These are phyloP conservation scores for Pyralis farinalis DNA, from an alignment of 2,888 invertebrate genomes.

Conservation along the genomic window DNA sequence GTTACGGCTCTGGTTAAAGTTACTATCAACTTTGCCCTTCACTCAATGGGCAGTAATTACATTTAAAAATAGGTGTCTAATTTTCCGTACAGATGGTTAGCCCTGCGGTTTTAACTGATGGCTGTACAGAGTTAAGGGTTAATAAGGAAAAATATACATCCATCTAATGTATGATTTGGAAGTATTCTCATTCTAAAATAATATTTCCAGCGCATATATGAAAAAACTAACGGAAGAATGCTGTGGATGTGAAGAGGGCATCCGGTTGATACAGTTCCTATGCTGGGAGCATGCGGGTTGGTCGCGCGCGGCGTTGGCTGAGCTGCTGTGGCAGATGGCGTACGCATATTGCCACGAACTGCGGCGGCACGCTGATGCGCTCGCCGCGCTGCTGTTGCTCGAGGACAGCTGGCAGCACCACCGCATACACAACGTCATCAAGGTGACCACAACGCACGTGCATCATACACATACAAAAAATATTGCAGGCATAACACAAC, in stretches of 20 bases:
- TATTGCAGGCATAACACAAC: too few relatives aligned
- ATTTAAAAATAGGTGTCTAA: too few relatives aligned
- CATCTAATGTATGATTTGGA: too few relatives aligned
- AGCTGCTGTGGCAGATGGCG: conserved; percentile 94
- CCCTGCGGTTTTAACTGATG: too few relatives aligned
- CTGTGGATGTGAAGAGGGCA: conserved; percentile 94
- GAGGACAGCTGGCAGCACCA: conserved; percentile 98
- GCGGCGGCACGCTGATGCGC: conserved; percentile 93
- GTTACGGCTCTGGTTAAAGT: too few relatives aligned
- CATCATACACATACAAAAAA: too few relatives aligned
- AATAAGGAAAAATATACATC: too few relatives aligned
- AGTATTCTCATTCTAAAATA: neutral
- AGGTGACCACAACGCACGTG: conserved; percentile 67
- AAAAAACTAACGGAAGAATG: conserved; percentile 98
- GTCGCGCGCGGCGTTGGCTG: conserved; percentile 93
- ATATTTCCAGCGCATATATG: conserved; percentile 82
- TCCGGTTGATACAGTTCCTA: conserved; percentile 94
- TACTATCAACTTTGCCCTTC: too few relatives aligned
- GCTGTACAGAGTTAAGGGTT: too few relatives aligned
- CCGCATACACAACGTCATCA: conserved; percentile 95
- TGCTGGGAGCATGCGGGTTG: conserved; percentile 98
- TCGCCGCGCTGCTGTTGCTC: conserved; percentile 91
- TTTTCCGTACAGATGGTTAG: too few relatives aligned
- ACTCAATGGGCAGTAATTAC: too few relatives aligned
- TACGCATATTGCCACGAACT: conserved; percentile 97